phyloP scores from a whole-genome alignment of 2,113 vertebrate genomes.

The Piaya cayana region DNA sequence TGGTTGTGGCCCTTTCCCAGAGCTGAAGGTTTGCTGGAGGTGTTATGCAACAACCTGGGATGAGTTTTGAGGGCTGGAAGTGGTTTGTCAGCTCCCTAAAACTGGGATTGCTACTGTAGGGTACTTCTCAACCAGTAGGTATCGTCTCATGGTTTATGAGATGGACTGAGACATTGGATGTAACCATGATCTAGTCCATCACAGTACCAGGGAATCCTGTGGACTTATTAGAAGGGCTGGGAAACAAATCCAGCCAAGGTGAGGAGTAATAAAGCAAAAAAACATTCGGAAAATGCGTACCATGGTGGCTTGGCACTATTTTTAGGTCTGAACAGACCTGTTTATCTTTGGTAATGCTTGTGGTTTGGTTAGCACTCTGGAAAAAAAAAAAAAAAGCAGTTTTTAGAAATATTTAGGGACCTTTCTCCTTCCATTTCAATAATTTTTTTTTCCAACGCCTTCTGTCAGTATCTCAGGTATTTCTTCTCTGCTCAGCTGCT shows the following conservation, averaged over 20 bases:
- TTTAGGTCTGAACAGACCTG: background rate
- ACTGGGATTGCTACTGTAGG: background rate
- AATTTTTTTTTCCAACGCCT: background rate
- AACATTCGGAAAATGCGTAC: background rate
- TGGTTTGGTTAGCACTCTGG: background rate
- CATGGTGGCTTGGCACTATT: background rate
- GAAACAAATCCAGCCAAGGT: background rate
- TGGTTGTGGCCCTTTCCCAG: background rate
- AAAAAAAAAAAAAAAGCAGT: too few species aligned
- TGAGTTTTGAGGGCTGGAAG: background rate
- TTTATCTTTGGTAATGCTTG: background rate
- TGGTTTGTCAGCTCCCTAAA: background rate
- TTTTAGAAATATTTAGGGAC: background rate
- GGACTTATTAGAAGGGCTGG: background rate
- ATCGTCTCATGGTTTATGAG: accelerated
- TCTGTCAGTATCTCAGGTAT: background rate
- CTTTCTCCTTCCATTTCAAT: background rate
- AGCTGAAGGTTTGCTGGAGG: background rate
- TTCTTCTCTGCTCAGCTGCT: background rate
- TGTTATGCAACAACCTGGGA: background rate
- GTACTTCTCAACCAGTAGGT: background rate
- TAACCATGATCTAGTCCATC: background rate
- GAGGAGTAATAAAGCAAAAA: background rate
- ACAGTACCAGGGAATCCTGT: background rate
- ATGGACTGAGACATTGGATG: too few species aligned